Base-by-base conservation (phyloP, 2,797 vertebrate genomes). In the Perdix hodgsoniae region DNA sequence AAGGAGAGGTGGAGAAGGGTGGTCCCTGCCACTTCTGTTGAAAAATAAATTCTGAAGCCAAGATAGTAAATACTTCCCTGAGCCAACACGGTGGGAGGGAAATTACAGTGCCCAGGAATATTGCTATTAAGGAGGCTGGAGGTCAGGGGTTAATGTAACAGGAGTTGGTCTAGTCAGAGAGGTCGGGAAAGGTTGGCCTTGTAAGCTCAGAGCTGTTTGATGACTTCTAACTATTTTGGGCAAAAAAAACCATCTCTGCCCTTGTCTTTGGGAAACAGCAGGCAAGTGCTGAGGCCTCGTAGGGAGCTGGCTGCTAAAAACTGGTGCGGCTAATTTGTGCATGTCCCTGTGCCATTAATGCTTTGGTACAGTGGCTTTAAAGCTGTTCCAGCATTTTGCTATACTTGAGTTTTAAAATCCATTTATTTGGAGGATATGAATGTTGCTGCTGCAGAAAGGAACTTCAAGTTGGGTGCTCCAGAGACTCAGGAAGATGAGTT, bases 101-200 rank as follows among this genome's bases (percentile, higher is more conserved):
- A 97, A 98, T 97, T 94, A 89, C 96, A 91, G 93, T 93, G 91
- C 96, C 66, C 85, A 84, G 84, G 91, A 95, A 95, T 95, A 97
- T 95, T 96, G 86, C 97, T 95, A 84, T 97, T 97, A 97, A 96
- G 94, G 90, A 95, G 91, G 44, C 92, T 73, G 33, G 23, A 95
- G 97, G 97, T 97, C 97, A 97, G 96, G 97, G 98, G 98, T 98
- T 98, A 98, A 97, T 94, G 97, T 97, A 98, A 98, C 97, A 97
- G 95, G 97, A 97, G 97, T 96, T 97, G 96, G 96, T 97, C 97
- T 98, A 96, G 96, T 94, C 97, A 85, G 82, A 97, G 95, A 97
- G 98, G 98, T 98, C 97, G 44, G 42, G 75, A 88, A 64, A 70
- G 94, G 89, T 93, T 96, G 96, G 87, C 94, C 94, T 95, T 88